Percentiles rank a stretch among this genome's conserved stretches.
These are phyloP conservation scores for Spheniscus mendiculus DNA, from an alignment of 2,113 vertebrate genomes.

Conservation along the genomic window DNA sequence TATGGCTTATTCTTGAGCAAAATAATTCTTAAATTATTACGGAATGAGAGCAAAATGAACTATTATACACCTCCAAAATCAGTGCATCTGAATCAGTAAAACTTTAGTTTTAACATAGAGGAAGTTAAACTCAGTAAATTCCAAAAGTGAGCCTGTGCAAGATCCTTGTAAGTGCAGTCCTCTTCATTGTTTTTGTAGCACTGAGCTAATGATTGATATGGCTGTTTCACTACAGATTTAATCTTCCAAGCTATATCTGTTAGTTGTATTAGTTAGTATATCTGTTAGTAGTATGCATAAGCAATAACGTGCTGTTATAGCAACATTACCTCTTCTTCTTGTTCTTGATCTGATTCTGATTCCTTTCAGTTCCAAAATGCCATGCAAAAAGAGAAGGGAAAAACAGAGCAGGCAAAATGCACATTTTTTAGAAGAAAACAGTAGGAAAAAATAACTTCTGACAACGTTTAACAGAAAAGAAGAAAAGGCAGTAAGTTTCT, in stretches of 20 bases:
- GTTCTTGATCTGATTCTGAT: slow-evolving; percentile 95
- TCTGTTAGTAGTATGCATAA: neutral
- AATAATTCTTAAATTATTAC: neutral
- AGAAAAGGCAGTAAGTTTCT: neutral
- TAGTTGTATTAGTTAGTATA: neutral
- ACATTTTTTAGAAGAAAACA: slow-evolving; percentile 50
- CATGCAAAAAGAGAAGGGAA: slow-evolving; percentile 68
- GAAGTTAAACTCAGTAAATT: neutral
- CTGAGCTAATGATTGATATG: neutral
- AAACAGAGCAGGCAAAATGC: slow-evolving; percentile 76
- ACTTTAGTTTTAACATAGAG: fast-evolving
- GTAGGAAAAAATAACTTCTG: neutral
- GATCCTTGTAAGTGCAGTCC: neutral
- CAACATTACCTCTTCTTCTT: slow-evolving; percentile 94
- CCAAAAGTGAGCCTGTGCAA: neutral
- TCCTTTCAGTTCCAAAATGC: slow-evolving; percentile 89
- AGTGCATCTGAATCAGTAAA: neutral
- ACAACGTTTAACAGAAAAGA: slow-evolving; percentile 17
- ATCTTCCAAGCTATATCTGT: neutral
- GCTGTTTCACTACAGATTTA: neutral
- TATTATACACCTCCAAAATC: neutral
- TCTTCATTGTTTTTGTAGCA: neutral
- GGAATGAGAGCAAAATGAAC: neutral
- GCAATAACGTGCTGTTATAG: neutral
- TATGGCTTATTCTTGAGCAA: neutral